Evolutionary conservation across 2,797 vertebrate genomes (phyloP).

Genomic region (Chromobotia macracanthus): DNA sequence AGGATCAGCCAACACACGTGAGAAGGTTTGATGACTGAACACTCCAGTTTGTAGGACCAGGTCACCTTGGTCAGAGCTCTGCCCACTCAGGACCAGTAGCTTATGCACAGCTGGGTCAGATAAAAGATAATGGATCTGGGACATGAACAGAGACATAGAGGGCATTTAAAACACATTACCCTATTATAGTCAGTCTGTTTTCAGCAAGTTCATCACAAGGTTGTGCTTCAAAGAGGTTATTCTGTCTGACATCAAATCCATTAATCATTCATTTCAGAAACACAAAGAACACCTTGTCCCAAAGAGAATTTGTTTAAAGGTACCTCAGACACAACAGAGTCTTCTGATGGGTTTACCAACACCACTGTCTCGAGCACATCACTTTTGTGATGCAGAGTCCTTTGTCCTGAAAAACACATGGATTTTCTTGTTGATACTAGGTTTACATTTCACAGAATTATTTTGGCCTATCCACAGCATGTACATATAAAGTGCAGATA

Average conservation of each 20-base stretch:
- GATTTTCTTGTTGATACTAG: slow-evolving; percentile 1
- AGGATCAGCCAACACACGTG: slow-evolving; percentile 84
- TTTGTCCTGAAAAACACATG: slow-evolving; percentile 83
- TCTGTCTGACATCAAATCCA: slow-evolving; percentile 3
- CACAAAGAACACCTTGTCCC: background rate
- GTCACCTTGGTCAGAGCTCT: slow-evolving; percentile 91
- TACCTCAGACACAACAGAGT: slow-evolving; percentile 89
- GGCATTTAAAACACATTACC: slow-evolving; percentile 41
- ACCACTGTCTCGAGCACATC: slow-evolving; percentile 91
- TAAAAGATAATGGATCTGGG: slow-evolving; percentile 88
- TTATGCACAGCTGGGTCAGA: slow-evolving; percentile 89
- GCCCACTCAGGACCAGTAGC: slow-evolving; percentile 92
- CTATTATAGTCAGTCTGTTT: slow-evolving; percentile 21
- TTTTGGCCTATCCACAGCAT: background rate
- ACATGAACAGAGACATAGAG: slow-evolving; percentile 53
- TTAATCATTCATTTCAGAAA: background rate
- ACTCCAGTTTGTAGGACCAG: slow-evolving; percentile 91
- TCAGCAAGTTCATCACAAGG: slow-evolving; percentile 18
- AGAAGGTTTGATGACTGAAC: slow-evolving; percentile 86
- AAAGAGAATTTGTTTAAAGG: slow-evolving; percentile 16
- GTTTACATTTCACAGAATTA: background rate
- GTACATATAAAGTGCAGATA: background rate
- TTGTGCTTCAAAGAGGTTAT: slow-evolving; percentile 28
- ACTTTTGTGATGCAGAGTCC: slow-evolving; percentile 91
- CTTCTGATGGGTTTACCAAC: slow-evolving; percentile 90